Percentiles rank a stretch among this genome's conserved stretches.
These are phyloP conservation scores for Oxycera nigricornis DNA, from an alignment of 2,888 invertebrate genomes.

Conservation along the genomic window DNA sequence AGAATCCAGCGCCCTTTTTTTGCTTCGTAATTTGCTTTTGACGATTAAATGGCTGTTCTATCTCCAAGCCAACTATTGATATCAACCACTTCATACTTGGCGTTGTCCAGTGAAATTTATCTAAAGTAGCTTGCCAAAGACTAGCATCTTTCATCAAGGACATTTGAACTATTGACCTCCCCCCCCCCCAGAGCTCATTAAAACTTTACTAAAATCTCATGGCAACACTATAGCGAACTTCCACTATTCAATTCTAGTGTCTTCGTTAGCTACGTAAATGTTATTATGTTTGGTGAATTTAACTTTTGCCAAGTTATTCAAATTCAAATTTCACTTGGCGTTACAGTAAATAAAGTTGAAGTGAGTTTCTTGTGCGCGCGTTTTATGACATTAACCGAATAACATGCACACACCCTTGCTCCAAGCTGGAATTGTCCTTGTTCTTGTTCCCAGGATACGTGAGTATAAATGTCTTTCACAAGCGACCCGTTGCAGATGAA, in stretches of 20 bases:
- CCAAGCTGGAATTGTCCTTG: background rate
- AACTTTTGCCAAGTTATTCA: slow-evolving; percentile 45
- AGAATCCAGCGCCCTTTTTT: no score
- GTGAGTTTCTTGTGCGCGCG: slow-evolving; percentile 31
- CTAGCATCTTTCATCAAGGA: no score
- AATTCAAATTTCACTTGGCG: slow-evolving; percentile 42
- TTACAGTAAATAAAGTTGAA: slow-evolving; percentile 41
- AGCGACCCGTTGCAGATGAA: background rate
- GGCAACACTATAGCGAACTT: background rate
- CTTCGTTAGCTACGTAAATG: slow-evolving; percentile 43
- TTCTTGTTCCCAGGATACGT: background rate
- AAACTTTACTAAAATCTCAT: no score
- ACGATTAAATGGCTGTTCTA: no score
- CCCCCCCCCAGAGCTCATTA: no score
- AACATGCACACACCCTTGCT: slow-evolving; percentile 20
- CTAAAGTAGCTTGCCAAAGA: no score
- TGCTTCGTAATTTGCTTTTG: no score
- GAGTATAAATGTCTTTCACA: background rate
- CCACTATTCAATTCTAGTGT: background rate
- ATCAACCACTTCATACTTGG: no score
- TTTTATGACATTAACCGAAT: slow-evolving; percentile 36
- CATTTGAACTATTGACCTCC: no score
- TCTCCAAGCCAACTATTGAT: no score
- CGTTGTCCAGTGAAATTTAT: no score
- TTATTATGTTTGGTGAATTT: slow-evolving; percentile 46